These are phyloP conservation scores for Drosophila anomalata DNA, from an alignment of 2,888 invertebrate genomes.

Conservation along the genomic window DNA sequence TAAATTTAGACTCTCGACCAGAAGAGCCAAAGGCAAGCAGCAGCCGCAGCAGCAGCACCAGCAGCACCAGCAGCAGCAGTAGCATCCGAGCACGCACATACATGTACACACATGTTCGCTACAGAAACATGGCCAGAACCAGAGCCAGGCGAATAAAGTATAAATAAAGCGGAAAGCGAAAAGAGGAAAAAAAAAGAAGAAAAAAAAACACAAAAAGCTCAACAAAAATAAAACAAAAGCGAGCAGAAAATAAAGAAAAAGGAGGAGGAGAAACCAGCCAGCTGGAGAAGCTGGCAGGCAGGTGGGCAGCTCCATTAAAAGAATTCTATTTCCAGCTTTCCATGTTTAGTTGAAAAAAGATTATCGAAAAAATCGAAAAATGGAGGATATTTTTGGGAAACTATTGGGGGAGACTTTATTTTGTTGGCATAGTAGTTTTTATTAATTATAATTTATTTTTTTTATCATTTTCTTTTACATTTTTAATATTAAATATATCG, in stretches of 20 bases:
- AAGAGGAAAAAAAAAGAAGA: neutral
- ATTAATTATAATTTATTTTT: no score
- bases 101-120: neutral
- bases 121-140: constrained; percentile 12
- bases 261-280: neutral
- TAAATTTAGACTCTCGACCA: constrained; percentile 74
- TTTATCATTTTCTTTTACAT: no score
- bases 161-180: constrained; percentile 43
- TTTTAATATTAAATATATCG: no score
- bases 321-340: neutral
- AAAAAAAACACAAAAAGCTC: constrained; percentile 7
- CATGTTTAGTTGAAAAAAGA: neutral
- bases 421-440: no score
- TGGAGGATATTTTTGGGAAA: neutral
- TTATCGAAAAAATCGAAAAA: neutral
- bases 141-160: constrained; percentile 43
- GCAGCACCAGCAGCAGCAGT: constrained; percentile 8
- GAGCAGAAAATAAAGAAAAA: constrained; percentile 3
- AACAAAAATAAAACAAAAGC: constrained; percentile 33
- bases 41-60: constrained; percentile 4
- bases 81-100: constrained; percentile 15
- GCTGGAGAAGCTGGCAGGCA: constrained; percentile 7
- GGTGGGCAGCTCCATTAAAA: neutral
- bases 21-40: no score
- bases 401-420: no score